Conservation (phyloP, 2,888 invertebrate genomes). For the Byasa hedistus region DNA sequence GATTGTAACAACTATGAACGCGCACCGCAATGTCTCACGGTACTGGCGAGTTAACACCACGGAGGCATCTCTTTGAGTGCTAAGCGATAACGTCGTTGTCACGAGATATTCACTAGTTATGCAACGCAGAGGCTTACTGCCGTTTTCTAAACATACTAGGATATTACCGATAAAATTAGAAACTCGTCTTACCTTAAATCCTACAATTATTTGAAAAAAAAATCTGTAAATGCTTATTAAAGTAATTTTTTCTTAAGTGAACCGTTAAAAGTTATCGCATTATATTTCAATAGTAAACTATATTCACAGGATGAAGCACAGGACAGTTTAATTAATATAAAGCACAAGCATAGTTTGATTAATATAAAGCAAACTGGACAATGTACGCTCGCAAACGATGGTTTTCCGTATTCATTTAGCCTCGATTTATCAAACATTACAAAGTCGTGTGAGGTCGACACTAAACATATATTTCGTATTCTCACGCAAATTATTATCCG, state of each 20-base stretch:
- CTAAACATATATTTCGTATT: conserved; percentile 7
- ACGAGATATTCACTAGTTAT: conserved; percentile 68
- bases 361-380: conserved; percentile 28
- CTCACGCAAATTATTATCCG: background rate
- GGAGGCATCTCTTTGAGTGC: conserved; percentile 67
- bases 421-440: conserved; percentile 37
- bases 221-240: no score
- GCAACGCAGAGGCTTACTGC: conserved; percentile 52
- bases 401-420: conserved; percentile 41
- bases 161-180: background rate
- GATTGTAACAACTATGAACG: conserved; percentile 33
- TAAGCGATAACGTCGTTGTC: conserved; percentile 70
- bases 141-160: conserved; percentile 42
- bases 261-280: no score
- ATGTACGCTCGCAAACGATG: conserved; percentile 21
- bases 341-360: background rate
- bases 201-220: background rate
- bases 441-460: conserved; percentile 25
- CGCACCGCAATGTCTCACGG: conserved; percentile 43
- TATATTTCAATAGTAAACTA: background rate
- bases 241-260: no score
- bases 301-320: background rate
- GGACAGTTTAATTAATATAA: background rate
- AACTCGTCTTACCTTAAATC: background rate
- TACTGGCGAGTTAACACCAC: conserved; percentile 52